Conservation (phyloP, 2,113 vertebrate species). For the Irena cyanogastra region DNA sequence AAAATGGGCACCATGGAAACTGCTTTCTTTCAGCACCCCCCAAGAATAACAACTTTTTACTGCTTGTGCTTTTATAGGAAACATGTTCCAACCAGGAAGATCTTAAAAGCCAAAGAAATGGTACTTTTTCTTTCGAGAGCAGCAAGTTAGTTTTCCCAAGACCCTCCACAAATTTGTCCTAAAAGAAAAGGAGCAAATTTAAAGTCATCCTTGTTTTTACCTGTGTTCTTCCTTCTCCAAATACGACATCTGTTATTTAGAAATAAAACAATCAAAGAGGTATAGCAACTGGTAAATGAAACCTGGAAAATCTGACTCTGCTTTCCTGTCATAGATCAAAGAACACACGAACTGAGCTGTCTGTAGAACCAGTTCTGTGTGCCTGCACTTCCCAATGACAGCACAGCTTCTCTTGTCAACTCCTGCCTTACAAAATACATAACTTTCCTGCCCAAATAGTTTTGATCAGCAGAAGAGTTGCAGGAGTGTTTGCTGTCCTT, state of each 20-base stretch:
- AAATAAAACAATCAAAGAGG: neutral
- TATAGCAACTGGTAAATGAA: neutral
- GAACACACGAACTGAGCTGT: neutral
- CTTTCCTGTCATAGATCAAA: conserved; percentile 8
- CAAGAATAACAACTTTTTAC: neutral
- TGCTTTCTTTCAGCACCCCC: neutral
- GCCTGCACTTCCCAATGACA: neutral
- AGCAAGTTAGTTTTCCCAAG: neutral
- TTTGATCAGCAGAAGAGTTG: conserved; percentile 3
- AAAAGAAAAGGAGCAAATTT: neutral
- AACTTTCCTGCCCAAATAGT: neutral
- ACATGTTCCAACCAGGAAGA: neutral
- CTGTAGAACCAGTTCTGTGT: neutral
- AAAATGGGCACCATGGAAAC: neutral
- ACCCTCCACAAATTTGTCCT: neutral
- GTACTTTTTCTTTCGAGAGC: neutral
- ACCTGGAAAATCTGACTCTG: conserved; percentile 5
- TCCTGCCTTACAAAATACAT: neutral
- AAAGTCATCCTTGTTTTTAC: neutral
- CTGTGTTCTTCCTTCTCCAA: neutral
- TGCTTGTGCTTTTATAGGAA: neutral
- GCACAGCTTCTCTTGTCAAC: neutral
- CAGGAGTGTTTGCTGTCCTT: neutral
- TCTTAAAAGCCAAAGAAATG: neutral
- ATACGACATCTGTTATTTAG: neutral